phyloP scores from a whole-genome alignment of 1,140 invertebrate genomes.

The Zaprionus vittiger region DNA sequence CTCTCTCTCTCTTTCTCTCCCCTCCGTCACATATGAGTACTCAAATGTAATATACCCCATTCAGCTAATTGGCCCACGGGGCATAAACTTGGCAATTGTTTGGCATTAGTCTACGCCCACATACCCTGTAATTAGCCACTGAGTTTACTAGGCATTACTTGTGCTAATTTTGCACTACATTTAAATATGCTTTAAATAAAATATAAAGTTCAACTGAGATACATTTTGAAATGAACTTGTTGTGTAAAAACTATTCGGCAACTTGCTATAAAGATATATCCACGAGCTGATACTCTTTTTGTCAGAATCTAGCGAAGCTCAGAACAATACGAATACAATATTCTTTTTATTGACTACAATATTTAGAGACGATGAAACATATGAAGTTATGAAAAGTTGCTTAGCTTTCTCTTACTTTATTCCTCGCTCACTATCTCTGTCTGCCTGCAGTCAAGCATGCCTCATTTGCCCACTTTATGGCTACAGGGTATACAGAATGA shows the following conservation, averaged over 20 bases:
- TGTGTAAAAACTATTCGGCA: too few species aligned
- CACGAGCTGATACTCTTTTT: too few species aligned
- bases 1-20: neutral
- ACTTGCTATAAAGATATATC: too few species aligned
- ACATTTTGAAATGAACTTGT: too few species aligned
- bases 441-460: neutral
- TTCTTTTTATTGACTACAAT: too few species aligned
- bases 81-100: neutral
- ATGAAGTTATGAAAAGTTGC: neutral
- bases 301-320: too few species aligned
- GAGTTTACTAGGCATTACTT: neutral
- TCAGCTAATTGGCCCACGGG: slow-evolving; percentile 9
- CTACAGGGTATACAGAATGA: slow-evolving; percentile 20
- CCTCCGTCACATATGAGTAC: slow-evolving; percentile 1
- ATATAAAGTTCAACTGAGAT: too few species aligned
- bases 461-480: neutral
- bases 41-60: slow-evolving; percentile 13
- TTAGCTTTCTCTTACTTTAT: neutral
- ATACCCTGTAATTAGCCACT: neutral
- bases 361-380: neutral
- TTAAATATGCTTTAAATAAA: neutral
- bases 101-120: neutral
- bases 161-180: neutral
- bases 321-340: too few species aligned
- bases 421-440: neutral